Conservation (phyloP, 64 coral and sea anemone genomes). For the Montipora cactus region DNA sequence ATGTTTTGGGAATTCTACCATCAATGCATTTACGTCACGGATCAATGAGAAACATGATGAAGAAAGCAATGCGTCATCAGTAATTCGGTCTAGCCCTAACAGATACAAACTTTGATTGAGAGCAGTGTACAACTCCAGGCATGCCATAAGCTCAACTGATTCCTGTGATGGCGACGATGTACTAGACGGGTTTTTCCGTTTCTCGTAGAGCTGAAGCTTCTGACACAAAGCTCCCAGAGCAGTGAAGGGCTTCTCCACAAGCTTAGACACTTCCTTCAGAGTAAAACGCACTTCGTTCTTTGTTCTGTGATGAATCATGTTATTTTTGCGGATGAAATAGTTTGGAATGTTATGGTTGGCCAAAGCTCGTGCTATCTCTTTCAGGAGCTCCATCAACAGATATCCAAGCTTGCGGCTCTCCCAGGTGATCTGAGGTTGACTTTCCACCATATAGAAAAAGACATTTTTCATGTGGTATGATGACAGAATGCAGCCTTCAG, state of each 20-base stretch:
- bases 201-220: slow-evolving; percentile 21
- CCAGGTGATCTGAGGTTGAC: slow-evolving; percentile 3
- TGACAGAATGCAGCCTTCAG: slow-evolving; percentile 35
- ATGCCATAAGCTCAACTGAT: not conserved
- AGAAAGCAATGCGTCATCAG: not conserved
- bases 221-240: slow-evolving; percentile 19
- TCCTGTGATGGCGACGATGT: not conserved
- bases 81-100: not conserved
- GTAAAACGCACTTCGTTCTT: not conserved
- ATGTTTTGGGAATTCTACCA: not conserved
- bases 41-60: slow-evolving; percentile 11
- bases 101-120: not conserved
- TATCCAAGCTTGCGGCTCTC: not conserved
- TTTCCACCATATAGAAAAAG: slow-evolving; percentile 22
- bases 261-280: slow-evolving; percentile 23
- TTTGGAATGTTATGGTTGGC: slow-evolving; percentile 44
- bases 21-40: not conserved
- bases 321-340: slow-evolving; percentile 18
- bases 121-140: not conserved
- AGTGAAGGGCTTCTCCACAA: slow-evolving; percentile 21
- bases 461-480: slow-evolving; percentile 40
- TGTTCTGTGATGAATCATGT: slow-evolving; percentile 41
- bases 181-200: not conserved
- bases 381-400: not conserved
- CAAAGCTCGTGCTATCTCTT: not conserved